Conservation (phyloP, 1,140 invertebrate genomes). For the Fopius arisanus region DNA sequence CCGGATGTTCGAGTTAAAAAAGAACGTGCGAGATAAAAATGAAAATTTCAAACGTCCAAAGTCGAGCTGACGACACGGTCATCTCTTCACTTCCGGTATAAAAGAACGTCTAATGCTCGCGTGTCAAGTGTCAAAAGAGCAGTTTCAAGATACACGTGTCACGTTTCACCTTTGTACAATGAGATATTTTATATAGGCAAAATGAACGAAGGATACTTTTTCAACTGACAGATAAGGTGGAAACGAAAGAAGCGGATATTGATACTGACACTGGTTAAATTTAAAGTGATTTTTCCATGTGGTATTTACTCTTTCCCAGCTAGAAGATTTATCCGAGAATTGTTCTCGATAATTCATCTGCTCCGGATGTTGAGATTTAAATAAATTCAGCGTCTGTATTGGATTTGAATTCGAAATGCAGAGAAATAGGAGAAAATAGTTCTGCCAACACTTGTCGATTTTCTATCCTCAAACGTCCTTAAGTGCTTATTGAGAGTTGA, state of each 20-base stretch:
- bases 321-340: too few relatives aligned
- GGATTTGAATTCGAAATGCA: too few relatives aligned
- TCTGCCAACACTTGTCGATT: too few relatives aligned
- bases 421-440: too few relatives aligned
- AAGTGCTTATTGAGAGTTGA: too few relatives aligned
- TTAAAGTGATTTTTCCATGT: neutral
- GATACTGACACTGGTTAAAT: neutral
- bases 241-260: neutral
- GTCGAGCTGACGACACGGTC: conserved; percentile 21
- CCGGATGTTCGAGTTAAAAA: neutral
- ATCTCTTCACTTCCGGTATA: conserved; percentile 47
- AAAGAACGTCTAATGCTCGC: conserved; percentile 35
- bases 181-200: neutral
- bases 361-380: too few relatives aligned
- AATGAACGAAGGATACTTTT: neutral
- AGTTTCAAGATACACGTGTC: neutral
- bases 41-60: neutral
- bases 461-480: too few relatives aligned
- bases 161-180: neutral
- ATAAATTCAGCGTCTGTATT: too few relatives aligned
- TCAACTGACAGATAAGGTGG: neutral
- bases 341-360: too few relatives aligned
- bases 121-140: conserved; percentile 44
- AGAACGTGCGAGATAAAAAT: neutral
- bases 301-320: neutral